Base-by-base conservation (phyloP, 2,113 vertebrate species). In the Cheilinus undulatus region DNA sequence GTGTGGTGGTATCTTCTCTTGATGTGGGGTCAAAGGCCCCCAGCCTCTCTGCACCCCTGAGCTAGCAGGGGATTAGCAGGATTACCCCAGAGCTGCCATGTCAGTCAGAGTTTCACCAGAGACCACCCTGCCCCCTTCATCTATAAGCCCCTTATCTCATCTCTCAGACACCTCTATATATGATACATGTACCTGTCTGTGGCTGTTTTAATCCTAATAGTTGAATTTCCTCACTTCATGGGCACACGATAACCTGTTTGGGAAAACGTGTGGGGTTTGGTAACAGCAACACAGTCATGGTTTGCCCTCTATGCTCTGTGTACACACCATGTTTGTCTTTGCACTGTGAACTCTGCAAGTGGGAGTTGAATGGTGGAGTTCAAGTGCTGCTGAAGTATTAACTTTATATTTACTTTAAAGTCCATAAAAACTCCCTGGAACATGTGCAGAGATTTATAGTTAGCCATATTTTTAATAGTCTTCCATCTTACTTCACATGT, bases 61-160 rank as follows among this genome's bases (percentile, higher is more conserved):
- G 84, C 88, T 79, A 80, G 78, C 80, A 70, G 72, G 76, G 86
- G 92, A 93, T 93, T 93, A 93, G 76, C 87, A 79, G 84, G 89
- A 91, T 93, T 93, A 92, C 58, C 77, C 72, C 71, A 79, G 86
- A 88, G 87, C 85, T 75, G 85, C 83, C 73, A 89, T 89, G 91
- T 92, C 90, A 87, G 78, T 92, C 88, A 91, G 87, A 86, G 86
- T 86, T 89, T 89, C 69, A 82, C 66, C 88, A 81, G 83, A 86
- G 74, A 85, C 69, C 68, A 43, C 85, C 76, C 71, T 69, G 58
- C 75, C 84, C 76, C 83, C 76, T 84, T 71, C 78, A 63, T 70
- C 73, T 92, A 34, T 34, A 92, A 92, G 84, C 86, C 89, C 82
- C 78, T 91, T 93, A 91, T 93, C 82, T 90, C 86, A 84, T 89